These are phyloP conservation scores for Colostygia pectinataria DNA, from an alignment of 2,888 invertebrate genomes.

Conservation along the genomic window DNA sequence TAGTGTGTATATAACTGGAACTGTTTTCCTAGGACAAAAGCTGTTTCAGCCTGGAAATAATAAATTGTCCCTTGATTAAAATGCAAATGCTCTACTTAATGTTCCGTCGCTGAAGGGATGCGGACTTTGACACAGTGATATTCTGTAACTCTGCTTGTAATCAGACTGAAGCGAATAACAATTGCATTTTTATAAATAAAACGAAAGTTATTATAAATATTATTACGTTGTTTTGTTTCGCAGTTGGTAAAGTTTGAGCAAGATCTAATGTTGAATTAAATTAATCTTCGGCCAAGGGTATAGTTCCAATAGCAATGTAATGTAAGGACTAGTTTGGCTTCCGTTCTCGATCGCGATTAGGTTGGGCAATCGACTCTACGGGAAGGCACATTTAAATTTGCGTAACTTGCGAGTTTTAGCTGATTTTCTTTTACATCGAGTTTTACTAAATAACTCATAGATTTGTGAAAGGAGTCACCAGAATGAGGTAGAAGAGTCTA, in stretches of 20 bases:
- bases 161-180: too few relatives aligned
- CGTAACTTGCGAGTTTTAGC: conserved; percentile 9
- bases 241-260: background rate
- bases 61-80: conserved; percentile 17
- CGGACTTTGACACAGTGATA: background rate
- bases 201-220: too few relatives aligned
- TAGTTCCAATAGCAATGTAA: background rate
- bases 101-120: background rate
- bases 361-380: conserved; percentile 3
- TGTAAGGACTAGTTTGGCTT: conserved; percentile 12
- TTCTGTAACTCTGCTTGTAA: background rate
- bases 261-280: background rate
- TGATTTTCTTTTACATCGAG: conserved; percentile 10
- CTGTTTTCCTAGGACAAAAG: background rate
- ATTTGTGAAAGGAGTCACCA: background rate
- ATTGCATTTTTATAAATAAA: too few relatives aligned
- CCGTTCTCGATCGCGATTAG: conserved; percentile 1
- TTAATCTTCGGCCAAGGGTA: conserved; percentile 5
- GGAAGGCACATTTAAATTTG: conserved; percentile 10
- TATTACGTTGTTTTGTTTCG: too few relatives aligned
- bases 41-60: conserved; percentile 1
- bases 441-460: background rate
- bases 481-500: background rate
- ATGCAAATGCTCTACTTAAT: conserved; percentile 19
- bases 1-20: background rate